phyloP scores from a whole-genome alignment of 2,888 invertebrate species.

The Leptinotarsa tumamoca region DNA sequence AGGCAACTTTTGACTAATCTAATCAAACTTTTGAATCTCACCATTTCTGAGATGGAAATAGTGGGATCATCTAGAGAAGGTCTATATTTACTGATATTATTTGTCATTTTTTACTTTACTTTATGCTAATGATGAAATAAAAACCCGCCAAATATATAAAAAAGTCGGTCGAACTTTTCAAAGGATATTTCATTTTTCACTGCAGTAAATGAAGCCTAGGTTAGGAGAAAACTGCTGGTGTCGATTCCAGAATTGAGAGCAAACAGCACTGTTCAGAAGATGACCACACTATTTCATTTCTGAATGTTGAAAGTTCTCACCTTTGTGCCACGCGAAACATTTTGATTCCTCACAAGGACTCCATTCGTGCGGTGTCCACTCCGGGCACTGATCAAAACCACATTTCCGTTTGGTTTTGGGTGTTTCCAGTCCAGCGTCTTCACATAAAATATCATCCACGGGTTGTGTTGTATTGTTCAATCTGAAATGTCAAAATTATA shows the following conservation, averaged over 20 bases:
- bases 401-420: conserved; percentile 76
- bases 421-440: conserved; percentile 76
- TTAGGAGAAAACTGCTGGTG: no score
- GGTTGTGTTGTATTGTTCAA: conserved; percentile 70
- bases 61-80: no score
- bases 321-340: conserved; percentile 81
- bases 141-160: no score
- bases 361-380: conserved; percentile 80
- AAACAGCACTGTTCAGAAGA: not conserved
- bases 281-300: not conserved
- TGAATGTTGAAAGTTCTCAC: conserved; percentile 59
- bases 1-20: no score
- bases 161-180: no score
- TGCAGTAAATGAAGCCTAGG: no score
- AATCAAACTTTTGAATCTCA: no score
- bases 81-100: no score
- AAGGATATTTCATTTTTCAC: no score
- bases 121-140: no score
- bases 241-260: not conserved
- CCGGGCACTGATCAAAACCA: conserved; percentile 78
- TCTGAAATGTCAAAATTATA: conserved; percentile 46
- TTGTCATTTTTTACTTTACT: no score
- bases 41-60: no score
- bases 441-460: conserved; percentile 76
- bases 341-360: conserved; percentile 78